phyloP scores from a whole-genome alignment of 2,797 vertebrate species.

The Rallus crepitans region DNA sequence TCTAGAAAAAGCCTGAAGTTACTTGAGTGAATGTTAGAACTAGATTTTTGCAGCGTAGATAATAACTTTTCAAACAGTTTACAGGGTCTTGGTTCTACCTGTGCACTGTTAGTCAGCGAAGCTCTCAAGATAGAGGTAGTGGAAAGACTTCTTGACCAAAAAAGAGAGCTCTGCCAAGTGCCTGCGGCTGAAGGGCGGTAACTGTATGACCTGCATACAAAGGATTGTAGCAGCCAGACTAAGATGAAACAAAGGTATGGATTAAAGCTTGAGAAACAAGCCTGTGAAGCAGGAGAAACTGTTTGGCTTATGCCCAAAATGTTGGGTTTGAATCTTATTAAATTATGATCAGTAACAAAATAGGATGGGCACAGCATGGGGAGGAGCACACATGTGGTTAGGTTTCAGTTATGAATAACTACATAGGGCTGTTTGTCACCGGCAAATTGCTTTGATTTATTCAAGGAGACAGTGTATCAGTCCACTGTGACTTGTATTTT shows the following conservation, averaged over 20 bases:
- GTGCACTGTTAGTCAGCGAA: not conserved
- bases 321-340: not conserved
- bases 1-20: not conserved
- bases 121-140: not conserved
- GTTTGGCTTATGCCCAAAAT: not conserved
- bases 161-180: not conserved
- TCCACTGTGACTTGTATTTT: not conserved
- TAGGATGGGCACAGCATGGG: not conserved
- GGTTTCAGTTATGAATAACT: not conserved
- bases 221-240: conserved; percentile 47
- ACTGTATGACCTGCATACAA: conserved; percentile 33
- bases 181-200: conserved; percentile 26
- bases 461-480: not conserved
- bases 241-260: conserved; percentile 33
- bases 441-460: not conserved
- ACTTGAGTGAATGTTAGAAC: fast-evolving
- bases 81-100: not conserved
- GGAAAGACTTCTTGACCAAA: not conserved
- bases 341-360: conserved; percentile 8
- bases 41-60: not conserved
- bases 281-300: conserved; percentile 17
- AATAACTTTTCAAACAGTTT: not conserved
- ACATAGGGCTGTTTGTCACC: not conserved
- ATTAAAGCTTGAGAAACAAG: conserved; percentile 62
- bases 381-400: not conserved